Evolutionary conservation across 2,888 invertebrate species (phyloP).

Genomic region (Erebia aethiops): DNA sequence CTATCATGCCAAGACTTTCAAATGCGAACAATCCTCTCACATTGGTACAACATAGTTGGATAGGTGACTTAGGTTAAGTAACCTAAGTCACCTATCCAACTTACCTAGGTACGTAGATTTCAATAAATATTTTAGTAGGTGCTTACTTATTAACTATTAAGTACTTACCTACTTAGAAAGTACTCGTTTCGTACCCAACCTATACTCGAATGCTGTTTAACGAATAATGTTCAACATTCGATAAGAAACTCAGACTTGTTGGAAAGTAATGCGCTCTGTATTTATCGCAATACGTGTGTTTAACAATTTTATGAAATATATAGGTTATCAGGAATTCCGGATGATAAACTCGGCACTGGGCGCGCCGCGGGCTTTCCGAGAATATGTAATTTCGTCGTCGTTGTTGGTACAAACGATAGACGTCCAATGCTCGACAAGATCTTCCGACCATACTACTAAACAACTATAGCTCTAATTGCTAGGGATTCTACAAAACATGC

Average conservation of each 20-base stretch:
- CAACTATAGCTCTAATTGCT: background rate
- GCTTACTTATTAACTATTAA: background rate
- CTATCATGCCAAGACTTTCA: background rate
- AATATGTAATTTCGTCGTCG: conserved; percentile 33
- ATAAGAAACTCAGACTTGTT: conserved; percentile 52
- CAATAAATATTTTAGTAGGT: background rate
- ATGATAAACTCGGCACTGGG: conserved; percentile 67
- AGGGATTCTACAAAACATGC: background rate
- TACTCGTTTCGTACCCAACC: conserved; percentile 6
- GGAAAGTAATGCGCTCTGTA: conserved; percentile 65
- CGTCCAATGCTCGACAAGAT: background rate
- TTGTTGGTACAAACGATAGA: background rate
- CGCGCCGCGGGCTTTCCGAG: conserved; percentile 53
- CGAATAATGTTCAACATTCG: conserved; percentile 43
- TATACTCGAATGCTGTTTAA: conserved; percentile 30
- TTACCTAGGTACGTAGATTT: background rate
- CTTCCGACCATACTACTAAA: too few relatives aligned
- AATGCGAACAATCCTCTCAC: background rate
- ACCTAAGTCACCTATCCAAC: too few relatives aligned
- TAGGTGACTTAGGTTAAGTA: background rate
- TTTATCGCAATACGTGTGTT: conserved; percentile 72
- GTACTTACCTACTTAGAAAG: conserved; percentile 3
- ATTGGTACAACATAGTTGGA: background rate
- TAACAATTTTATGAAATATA: conserved; percentile 68
- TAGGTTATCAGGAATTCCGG: conserved; percentile 80